Evolutionary conservation across 2,888 invertebrate species (phyloP).

Genomic region (Polydrusus cervinus): DNA sequence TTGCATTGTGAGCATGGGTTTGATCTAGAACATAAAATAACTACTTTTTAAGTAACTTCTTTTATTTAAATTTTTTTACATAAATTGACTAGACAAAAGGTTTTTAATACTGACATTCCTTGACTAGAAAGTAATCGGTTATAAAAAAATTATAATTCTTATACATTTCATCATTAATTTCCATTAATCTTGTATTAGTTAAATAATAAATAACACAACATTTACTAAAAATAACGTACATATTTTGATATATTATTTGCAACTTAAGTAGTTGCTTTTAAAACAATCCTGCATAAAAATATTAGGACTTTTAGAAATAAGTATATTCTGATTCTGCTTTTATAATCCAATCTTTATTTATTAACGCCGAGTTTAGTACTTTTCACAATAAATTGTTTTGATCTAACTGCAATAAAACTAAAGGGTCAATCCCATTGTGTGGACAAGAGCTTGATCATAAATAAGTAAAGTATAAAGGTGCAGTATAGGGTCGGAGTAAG

Average conservation of each 20-base stretch:
- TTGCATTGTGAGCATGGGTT: background rate
- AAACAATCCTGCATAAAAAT: background rate
- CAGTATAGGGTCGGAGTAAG: no score
- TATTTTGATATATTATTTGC: background rate
- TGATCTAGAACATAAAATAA: background rate
- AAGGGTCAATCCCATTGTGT: no score
- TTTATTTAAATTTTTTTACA: constrained; percentile 39
- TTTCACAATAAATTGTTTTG: no score
- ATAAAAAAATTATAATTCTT: background rate
- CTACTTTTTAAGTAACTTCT: constrained; percentile 14
- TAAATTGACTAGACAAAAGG: constrained; percentile 46
- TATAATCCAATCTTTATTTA: background rate
- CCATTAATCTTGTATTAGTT: background rate
- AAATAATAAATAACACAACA: constrained; percentile 1
- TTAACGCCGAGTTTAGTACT: no score
- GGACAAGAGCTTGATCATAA: no score
- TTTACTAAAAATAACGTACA: background rate
- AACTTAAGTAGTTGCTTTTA: background rate
- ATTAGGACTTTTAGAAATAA: background rate
- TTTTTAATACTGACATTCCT: constrained; percentile 18
- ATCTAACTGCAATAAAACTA: no score
- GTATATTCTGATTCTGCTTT: background rate
- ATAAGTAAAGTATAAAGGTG: no score
- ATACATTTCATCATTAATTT: background rate
- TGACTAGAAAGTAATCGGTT: constrained; percentile 4